Conservation (phyloP, 2,113 vertebrate species). For the Platichthys flesus region DNA sequence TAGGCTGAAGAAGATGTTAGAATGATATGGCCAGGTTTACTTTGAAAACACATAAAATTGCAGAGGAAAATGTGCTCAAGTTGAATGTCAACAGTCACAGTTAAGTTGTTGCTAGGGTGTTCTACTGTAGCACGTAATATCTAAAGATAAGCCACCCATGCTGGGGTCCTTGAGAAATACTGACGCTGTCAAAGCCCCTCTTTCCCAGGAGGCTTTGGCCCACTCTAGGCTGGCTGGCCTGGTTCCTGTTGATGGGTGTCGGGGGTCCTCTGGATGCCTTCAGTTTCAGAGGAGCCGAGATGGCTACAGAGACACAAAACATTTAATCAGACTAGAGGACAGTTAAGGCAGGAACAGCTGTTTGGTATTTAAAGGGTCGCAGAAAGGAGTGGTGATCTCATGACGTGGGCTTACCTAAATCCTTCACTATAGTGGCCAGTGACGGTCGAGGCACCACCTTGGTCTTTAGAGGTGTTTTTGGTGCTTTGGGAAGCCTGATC, state of each 20-base stretch:
- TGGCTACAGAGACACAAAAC: constrained; percentile 76
- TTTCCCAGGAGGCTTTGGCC: constrained; percentile 88
- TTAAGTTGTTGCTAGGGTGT: no score
- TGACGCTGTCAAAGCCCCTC: constrained; percentile 88
- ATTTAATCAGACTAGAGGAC: neutral
- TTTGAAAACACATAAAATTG: neutral
- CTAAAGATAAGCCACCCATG: no score
- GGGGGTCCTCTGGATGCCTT: constrained; percentile 91
- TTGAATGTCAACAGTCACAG: no score
- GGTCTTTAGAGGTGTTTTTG: constrained; percentile 88
- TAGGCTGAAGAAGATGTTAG: no score
- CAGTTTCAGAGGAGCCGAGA: constrained; percentile 90
- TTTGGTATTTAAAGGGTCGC: neutral
- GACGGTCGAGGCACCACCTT: constrained; percentile 86
- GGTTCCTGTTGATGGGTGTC: constrained; percentile 93
- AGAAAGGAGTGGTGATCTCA: no score
- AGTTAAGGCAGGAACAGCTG: neutral
- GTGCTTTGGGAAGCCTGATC: constrained; percentile 91
- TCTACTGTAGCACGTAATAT: no score
- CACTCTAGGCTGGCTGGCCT: constrained; percentile 88
- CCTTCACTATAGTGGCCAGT: constrained; percentile 89
- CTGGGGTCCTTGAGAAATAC: constrained; percentile 44
- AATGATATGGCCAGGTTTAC: neutral
- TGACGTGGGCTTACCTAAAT: constrained; percentile 83
- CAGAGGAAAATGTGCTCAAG: no score